Base-by-base conservation (phyloP, 2,888 invertebrate species). In the Drosophila kuntzei region DNA sequence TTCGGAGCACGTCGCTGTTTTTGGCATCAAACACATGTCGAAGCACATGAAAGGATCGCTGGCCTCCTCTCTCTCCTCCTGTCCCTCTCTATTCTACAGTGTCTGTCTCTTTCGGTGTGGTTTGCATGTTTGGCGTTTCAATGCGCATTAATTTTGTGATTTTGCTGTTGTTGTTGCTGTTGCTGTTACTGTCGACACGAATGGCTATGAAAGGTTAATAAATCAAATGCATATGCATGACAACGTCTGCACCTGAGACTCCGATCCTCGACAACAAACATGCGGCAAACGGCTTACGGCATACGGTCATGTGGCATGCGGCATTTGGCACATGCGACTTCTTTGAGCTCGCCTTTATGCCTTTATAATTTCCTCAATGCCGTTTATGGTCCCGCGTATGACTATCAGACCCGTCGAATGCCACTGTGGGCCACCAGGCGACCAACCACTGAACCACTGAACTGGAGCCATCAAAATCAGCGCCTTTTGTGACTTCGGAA, bases 111-210 rank as follows among this genome's bases (percentile, higher is more conserved):
- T 18, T 49, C 20, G 65, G 47, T 50, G n/a, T 27, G 41, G 55
- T 62, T 85, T 85, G 88, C 89, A 87, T 89, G 85, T 89, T 85
- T 80, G 88, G 88, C 89, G 71, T 89, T 89, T 89, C 81, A 88
- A 70, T 79, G 89, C 86, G 89, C 89, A 89, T 85, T 85, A 87
- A 85, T 85, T 89, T 87, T 87, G 76, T 72, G 72, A 61, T 62
- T 49, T 62, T 53, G 77, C 71, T 76, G 80, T 75, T 83, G 80
- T 86, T 78, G 78, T 67, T 67, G 81, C 87, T 57, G 78, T 76
- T 76, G 80, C 71, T 84, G 78, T 87, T 77, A 76, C 71, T 69
- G 82, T 82, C 89, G 89, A 88, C 83, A 83, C 83, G 83, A 83
- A 87, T 86, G 85, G 89, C 88, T 82, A 85, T 73, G 89, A 85